Base-by-base conservation (phyloP, 2,888 invertebrate genomes). In the Tinea pellionella region DNA sequence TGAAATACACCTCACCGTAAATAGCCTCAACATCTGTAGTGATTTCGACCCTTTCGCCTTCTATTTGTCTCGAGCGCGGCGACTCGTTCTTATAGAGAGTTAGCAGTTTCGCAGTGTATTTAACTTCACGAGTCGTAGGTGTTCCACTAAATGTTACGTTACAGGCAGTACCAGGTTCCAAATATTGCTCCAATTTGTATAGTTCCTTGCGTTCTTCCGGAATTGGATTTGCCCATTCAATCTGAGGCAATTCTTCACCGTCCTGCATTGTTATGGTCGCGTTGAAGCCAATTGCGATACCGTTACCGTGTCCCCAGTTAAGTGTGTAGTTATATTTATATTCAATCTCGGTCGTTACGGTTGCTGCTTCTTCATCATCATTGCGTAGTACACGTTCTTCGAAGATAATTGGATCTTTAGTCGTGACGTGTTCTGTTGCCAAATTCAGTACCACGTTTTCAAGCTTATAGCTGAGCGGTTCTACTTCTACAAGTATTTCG, bases 231-330 rank as follows among this genome's bases (percentile, higher is more conserved):
- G 93, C 94, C 96, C 95, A 96, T 65, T 89, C 88, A 62, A 93
- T 90, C 66, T 90, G 89, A 3, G 89, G 88, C 13, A 90, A 78
- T 57, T 77, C 68, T 1, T 88, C 88, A 1, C 90, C 90, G 65
- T 92, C 90, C 2, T 80, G 81, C 67, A 90, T 78, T 65, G 85
- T 88, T 61, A 94, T 90, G 9, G 86, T 88, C 29, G 92, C 92
- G 59, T 90, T 90, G 59, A 94, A 78, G 6, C 93, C 94, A 61
- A 91, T 92, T 53, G 92, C 90, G 76, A 92, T 92, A 63, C 90
- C 94, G 72, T 89, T 92, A 4, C 90, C 92, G 67, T 93, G 93
- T 13, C 95, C 95, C 95, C 95, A 96, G 71, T 92, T 92, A 63
- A 93, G 85, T 15, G 89, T 89, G 67, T 93, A 91, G 64, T 90